These are phyloP conservation scores for Conger conger DNA, from an alignment of 2,113 vertebrate genomes.

Conservation along the genomic window DNA sequence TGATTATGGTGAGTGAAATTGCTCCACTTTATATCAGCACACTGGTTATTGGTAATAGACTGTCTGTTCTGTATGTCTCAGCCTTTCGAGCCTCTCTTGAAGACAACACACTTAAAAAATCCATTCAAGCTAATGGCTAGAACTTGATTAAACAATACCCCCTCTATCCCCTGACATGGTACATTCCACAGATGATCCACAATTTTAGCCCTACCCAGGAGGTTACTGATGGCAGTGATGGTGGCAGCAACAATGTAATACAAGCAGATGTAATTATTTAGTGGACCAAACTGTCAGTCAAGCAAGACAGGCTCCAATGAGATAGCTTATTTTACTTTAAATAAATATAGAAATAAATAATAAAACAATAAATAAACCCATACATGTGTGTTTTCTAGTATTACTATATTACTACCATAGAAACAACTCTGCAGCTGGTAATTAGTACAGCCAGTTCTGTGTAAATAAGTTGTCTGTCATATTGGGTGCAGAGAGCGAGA, in stretches of 20 bases:
- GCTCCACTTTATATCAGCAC: too few relatives aligned
- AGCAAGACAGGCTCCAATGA: not conserved
- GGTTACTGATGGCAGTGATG: not conserved
- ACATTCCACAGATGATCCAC: not conserved
- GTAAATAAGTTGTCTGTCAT: not conserved
- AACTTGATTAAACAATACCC: too few relatives aligned
- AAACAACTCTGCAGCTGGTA: not conserved
- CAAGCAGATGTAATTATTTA: not conserved
- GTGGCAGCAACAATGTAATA: not conserved
- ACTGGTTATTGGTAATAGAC: too few relatives aligned
- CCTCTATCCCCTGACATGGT: not conserved
- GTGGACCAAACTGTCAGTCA: not conserved
- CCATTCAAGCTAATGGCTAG: not conserved
- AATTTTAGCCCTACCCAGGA: not conserved
- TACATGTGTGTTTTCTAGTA: not conserved
- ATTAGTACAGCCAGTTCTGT: not conserved
- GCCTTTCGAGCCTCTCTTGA: too few relatives aligned
- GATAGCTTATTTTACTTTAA: not conserved
- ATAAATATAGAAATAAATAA: constrained; percentile 11
- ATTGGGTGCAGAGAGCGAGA: not conserved
- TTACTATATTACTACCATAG: not conserved
- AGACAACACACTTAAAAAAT: not conserved
- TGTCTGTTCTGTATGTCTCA: too few relatives aligned
- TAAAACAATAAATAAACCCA: not conserved
- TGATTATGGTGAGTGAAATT: too few relatives aligned